Percentiles rank a stretch among this genome's conserved stretches.
Conservation (phyloP, 30 jellyfish, hydroid and myxozoan genomes). For the Pseudorhiza aurosa region DNA sequence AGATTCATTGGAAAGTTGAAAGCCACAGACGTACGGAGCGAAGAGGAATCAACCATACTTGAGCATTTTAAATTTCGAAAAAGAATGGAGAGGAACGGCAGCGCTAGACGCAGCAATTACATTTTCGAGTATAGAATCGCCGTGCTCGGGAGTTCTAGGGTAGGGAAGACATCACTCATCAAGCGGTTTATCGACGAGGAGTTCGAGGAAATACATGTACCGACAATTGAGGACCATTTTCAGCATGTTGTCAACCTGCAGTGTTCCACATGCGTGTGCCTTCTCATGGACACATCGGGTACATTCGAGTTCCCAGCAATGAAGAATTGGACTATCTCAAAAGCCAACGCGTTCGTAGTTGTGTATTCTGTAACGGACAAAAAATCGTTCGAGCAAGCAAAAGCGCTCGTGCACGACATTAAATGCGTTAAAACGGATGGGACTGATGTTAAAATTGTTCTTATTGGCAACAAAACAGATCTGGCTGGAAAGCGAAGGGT, state of each 20-base stretch:
- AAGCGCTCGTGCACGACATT: constrained; percentile 72
- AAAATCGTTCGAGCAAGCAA: constrained; percentile 82
- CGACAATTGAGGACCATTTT: constrained; percentile 90
- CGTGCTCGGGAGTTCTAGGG: constrained; percentile 85
- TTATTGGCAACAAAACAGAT: constrained; percentile 89
- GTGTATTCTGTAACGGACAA: constrained; percentile 86
- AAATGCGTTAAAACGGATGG: constrained; percentile 62
- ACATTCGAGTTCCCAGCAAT: constrained; percentile 96
- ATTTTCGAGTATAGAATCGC: constrained; percentile 95
- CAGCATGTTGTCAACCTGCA: constrained; percentile 92
- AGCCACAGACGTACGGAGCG: too few species aligned
- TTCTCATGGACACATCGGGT: constrained; percentile 95
- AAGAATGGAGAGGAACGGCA: constrained; percentile 31
- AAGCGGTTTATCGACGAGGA: constrained; percentile 75
- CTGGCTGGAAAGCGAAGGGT: constrained; percentile 68
- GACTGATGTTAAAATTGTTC: constrained; percentile 72
- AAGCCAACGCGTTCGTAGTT: constrained; percentile 92
- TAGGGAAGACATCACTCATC: constrained; percentile 85
- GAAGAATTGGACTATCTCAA: constrained; percentile 89
- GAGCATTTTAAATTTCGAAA: too few species aligned
- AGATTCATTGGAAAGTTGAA: too few species aligned
- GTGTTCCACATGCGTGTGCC: constrained; percentile 90
- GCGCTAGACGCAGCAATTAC: constrained; percentile 86
- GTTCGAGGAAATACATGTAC: constrained; percentile 61
- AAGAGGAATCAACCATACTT: too few species aligned